These are phyloP conservation scores for Neodiprion lecontei DNA, from an alignment of 1,140 invertebrate species.

Conservation along the genomic window DNA sequence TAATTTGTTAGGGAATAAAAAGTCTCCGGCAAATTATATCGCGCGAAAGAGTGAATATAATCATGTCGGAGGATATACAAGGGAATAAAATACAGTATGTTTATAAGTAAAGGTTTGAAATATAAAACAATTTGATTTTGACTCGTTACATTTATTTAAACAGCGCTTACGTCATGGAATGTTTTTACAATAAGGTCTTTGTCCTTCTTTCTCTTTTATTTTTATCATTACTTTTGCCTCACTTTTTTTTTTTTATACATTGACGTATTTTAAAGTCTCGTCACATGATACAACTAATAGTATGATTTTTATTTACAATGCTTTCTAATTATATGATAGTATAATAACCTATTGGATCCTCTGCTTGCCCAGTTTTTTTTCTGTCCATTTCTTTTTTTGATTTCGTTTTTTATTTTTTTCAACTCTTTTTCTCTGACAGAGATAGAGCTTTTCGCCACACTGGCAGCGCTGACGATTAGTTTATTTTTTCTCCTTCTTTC, in stretches of 20 bases:
- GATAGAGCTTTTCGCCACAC: too few species aligned
- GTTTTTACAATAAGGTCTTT: conserved; percentile 13
- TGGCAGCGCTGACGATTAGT: too few species aligned
- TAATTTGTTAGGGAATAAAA: not conserved
- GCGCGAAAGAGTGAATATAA: not conserved
- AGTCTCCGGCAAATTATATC: not conserved
- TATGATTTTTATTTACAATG: conserved; percentile 47
- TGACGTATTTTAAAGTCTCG: not conserved
- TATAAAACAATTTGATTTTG: conserved; percentile 28
- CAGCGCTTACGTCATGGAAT: conserved; percentile 34
- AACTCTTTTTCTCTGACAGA: too few species aligned
- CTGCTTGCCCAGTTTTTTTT: too few species aligned
- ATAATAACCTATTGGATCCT: too few species aligned
- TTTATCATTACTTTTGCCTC: not conserved
- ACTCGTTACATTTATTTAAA: conserved; percentile 56
- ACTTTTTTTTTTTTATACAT: conserved; percentile 9
- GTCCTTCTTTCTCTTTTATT: not conserved
- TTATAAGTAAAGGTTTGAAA: not conserved
- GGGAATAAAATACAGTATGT: too few species aligned
- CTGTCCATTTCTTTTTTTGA: too few species aligned
- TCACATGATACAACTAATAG: conserved; percentile 23
- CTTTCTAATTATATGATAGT: conserved; percentile 19
- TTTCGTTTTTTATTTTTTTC: too few species aligned
- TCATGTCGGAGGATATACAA: not conserved
- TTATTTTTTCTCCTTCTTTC: too few species aligned